Percentiles rank a stretch among this genome's conserved stretches.
Conservation (phyloP, 92 coral and sea anemone genomes). For the Micromussa lordhowensis region DNA sequence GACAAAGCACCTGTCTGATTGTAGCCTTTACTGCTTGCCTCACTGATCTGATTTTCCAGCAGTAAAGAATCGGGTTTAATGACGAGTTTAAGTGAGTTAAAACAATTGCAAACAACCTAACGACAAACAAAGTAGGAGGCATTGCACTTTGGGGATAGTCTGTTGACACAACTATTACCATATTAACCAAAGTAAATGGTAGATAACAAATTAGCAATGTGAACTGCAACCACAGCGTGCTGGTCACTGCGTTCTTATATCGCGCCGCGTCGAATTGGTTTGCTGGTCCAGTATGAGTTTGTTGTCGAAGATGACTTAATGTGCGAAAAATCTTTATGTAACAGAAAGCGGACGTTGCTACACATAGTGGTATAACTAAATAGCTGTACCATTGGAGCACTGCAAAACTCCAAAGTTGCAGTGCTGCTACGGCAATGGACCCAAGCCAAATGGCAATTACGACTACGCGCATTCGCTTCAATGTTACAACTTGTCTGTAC, state of each 20-base stretch:
- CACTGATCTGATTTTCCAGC: conserved; percentile 22
- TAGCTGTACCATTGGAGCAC: neutral
- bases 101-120: neutral
- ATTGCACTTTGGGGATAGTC: neutral
- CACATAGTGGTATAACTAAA: neutral
- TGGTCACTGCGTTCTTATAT: conserved; percentile 6
- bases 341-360: neutral
- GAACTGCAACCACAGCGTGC: conserved; percentile 34
- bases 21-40: conserved; percentile 7
- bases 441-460: conserved; percentile 5
- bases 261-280: neutral
- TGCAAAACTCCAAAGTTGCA: neutral
- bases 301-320: neutral
- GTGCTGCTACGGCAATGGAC: neutral
- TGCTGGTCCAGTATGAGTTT: neutral
- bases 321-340: conserved; percentile 8
- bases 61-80: conserved; percentile 39
- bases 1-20: neutral
- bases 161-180: neutral
- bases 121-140: conserved; percentile 1
- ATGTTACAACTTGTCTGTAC: conserved; percentile 31
- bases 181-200: neutral
- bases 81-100: conserved; percentile 26
- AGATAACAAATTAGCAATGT: conserved; percentile 20
- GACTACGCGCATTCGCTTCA: neutral